Conservation (phyloP, 2,888 invertebrate species). For the Acronicta psi region DNA sequence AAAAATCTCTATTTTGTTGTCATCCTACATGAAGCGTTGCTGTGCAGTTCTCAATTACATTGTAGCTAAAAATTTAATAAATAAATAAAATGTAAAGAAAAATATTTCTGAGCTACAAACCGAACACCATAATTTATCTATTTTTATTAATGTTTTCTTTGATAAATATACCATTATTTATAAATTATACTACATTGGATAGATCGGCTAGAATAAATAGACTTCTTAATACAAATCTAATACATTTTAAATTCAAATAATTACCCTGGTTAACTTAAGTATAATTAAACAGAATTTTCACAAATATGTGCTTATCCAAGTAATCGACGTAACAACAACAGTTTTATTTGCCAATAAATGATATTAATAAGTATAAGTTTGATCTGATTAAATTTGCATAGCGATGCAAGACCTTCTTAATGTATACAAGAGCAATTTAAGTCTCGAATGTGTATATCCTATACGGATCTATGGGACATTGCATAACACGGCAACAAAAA, state of each 20-base stretch:
- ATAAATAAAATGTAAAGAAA: neutral
- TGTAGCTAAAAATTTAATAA: conserved; percentile 14
- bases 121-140: conserved; percentile 14
- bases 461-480: too few species aligned
- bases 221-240: conserved; percentile 14
- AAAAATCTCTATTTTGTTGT: conserved; percentile 72
- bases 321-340: conserved; percentile 8
- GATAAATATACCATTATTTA: conserved; percentile 22
- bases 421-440: too few species aligned
- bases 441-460: too few species aligned
- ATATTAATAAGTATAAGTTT: neutral
- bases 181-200: conserved; percentile 18
- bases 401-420: too few species aligned
- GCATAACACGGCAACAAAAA: neutral
- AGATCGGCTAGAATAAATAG: conserved; percentile 32
- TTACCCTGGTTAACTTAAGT: conserved; percentile 19
- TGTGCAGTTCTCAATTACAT: conserved; percentile 34
- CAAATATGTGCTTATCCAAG: neutral
- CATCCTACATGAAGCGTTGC: conserved; percentile 49
- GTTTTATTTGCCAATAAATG: neutral
- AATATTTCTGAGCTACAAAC: conserved; percentile 31
- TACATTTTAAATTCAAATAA: conserved; percentile 16
- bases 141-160: conserved; percentile 29
- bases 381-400: too few species aligned
- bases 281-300: neutral